Base-by-base conservation (phyloP, 2,113 vertebrate genomes). In the Lagenorhynchus albirostris region DNA sequence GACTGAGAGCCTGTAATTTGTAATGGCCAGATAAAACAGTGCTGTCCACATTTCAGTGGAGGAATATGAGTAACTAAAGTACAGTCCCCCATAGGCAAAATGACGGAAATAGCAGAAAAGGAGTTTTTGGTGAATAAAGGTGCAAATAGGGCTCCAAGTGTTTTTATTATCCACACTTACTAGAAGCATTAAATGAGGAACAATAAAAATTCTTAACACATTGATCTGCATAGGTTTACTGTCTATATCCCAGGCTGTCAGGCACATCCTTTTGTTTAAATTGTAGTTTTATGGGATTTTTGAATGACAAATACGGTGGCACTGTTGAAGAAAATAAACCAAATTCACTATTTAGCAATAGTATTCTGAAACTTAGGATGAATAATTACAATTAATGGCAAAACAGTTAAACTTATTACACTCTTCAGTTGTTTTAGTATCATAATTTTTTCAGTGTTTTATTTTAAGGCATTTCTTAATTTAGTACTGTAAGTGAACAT, bases 401-500 rank as follows among this genome's bases (percentile, higher is more conserved):
- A 90, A 91, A 44, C 20, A 83, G 33, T 95, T 90, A 95, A 94
- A 96, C 67, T 84, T 41, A 84, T 90, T 79, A 41, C 50, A 33
- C 29, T 92, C 80, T 83, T 96, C 36, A 70, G 62, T 80, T 74
- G 74, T 20, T 87, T 94, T 77, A 84, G 58, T 53, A 60, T 38
- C 29, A 53, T 68, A 68, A 20, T 70, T 76, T 86, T 70, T 65
- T n/a, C 65, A 81, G 10, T 50, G 13, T 74, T 92, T 95, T 74
- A 92, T 96, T 96, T 89, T 76, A 91, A 84, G 44, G 10, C 20
- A 47, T 91, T 87, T 94, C 63, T 97, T 97, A 89, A 97, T 92
- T 96, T 96, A 83, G 58, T 41, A 67, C 50, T 97, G 44, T 96
- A 96, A 92, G 38, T 65, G 81, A 88, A 74, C 83, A 92, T 96